Base-by-base conservation (phyloP, 2,888 invertebrate species). In the Himalopsyche tibetana region DNA sequence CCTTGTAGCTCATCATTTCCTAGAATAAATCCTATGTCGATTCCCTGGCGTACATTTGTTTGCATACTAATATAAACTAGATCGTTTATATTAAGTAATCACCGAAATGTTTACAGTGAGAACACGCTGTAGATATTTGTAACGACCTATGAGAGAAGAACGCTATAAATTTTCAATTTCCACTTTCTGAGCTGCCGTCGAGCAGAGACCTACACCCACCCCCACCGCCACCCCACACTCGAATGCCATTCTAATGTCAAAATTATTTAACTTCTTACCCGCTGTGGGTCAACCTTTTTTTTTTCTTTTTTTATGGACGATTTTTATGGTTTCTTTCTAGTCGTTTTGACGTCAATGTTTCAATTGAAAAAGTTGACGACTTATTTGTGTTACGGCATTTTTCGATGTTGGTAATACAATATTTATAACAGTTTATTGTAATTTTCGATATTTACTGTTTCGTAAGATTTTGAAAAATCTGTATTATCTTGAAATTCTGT, bases 91-190 rank as follows among this genome's bases (percentile, higher is more conserved):
- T 45, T 45, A 45, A 45, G 11, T 45, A 15, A 51, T 51, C 51
- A 15, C 51, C 3, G 0, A 15, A 15, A 51, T 51, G 15, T 51
- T 51, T 15, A 51, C 51, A 15, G 15, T 15, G 15, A 63, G 28
- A 15, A 19, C 80, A 40, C 8, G 36, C 38, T 42, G 38, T 80
- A 42, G 8, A 42, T 38, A 80, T 80, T 42, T 8, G 80, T 80
- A 40, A 80, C 42, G 80, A 80, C 80, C 36, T 80, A 19, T 8
- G 42, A 42, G 80, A 80, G 80, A 9, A n/a, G 80, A 42, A 15
- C 42, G 80, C 38, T 42, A 80, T 80, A 80, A 80, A 80, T 80
- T 80, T 80, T 80, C 80, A 80, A 80, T 80, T 80, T 80, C 80
- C 80, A 80, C 80, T 38, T 42, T 80, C 80, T 80, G 40, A 36